Evolutionary conservation across 2,113 vertebrate genomes (phyloP).

Genomic region (Pituophis catenifer): DNA sequence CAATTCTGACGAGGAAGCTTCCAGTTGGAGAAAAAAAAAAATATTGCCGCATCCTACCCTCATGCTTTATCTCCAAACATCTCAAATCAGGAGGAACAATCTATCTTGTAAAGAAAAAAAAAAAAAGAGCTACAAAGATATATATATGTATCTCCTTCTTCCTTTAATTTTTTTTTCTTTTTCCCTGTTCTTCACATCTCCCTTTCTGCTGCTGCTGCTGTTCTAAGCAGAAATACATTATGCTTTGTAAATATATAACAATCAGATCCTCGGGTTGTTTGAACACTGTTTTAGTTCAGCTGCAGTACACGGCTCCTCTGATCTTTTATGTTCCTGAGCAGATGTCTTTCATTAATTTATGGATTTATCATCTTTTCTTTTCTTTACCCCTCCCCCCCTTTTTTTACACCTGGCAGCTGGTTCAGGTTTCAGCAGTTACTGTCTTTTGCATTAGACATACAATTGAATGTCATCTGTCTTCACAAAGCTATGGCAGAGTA

Average conservation of each 20-base stretch:
- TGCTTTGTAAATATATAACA: conserved; percentile 66
- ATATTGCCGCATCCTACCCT: not conserved
- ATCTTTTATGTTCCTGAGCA: conserved; percentile 92
- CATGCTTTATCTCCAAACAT: not conserved
- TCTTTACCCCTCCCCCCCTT: conserved; percentile 42
- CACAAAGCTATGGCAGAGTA: conserved; percentile 83
- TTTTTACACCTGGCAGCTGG: conserved; percentile 94
- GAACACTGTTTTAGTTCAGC: conserved; percentile 84
- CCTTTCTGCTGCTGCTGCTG: conserved; percentile 53
- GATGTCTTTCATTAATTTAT: conserved; percentile 99
- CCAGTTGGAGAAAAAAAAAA: not conserved
- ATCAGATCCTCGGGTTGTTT: conserved; percentile 80
- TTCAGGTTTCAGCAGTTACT: conserved; percentile 94
- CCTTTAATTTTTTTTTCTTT: not conserved
- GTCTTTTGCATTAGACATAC: conserved; percentile 85
- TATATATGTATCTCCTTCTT: not conserved
- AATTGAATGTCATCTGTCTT: conserved; percentile 88
- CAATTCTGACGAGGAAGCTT: conserved; percentile 35
- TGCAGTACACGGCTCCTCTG: conserved; percentile 77
- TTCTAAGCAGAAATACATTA: conserved; percentile 61
- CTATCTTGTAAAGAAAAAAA: conserved; percentile 1
- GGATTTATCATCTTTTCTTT: conserved; percentile 89
- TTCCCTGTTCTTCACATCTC: conserved; percentile 3
- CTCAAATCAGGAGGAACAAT: conserved; percentile 10
- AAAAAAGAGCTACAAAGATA: not conserved